Conservation (phyloP, 2,797 vertebrate genomes). For the Huso huso region DNA sequence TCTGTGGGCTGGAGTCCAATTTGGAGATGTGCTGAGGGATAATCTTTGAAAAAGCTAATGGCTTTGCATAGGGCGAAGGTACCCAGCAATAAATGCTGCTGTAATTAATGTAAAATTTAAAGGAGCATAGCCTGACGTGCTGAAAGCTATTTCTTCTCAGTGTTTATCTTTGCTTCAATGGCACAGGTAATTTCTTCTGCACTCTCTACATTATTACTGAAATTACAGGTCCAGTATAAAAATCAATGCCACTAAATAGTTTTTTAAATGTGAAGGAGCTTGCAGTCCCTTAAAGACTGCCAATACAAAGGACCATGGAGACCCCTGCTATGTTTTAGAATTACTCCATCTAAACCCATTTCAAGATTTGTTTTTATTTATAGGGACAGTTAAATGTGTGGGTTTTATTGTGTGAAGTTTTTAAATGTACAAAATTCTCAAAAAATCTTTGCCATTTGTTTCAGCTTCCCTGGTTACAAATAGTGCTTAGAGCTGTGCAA, state of each 20-base stretch:
- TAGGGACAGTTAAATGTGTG: neutral
- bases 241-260: slow-evolving; percentile 61
- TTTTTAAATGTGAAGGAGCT: slow-evolving; percentile 47
- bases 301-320: slow-evolving; percentile 36
- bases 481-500: no score
- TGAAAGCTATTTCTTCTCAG: slow-evolving; percentile 32
- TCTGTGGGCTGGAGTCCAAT: slow-evolving; percentile 23
- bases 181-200: slow-evolving; percentile 47
- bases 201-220: slow-evolving; percentile 55
- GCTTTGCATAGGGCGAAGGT: slow-evolving; percentile 36
- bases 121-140: slow-evolving; percentile 48
- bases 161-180: slow-evolving; percentile 46
- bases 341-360: neutral
- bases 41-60: slow-evolving; percentile 21
- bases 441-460: no score
- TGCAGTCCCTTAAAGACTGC: slow-evolving; percentile 42
- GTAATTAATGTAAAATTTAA: slow-evolving; percentile 68
- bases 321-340: slow-evolving; percentile 50
- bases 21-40: slow-evolving; percentile 42
- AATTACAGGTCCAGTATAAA: slow-evolving; percentile 44
- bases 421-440: no score
- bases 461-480: no score
- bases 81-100: slow-evolving; percentile 50
- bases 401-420: no score
- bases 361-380: neutral